Percentiles rank a stretch among this genome's conserved stretches.
phyloP scores from a whole-genome alignment of 2,888 invertebrate species.

The Cecidostiba fungosa region DNA sequence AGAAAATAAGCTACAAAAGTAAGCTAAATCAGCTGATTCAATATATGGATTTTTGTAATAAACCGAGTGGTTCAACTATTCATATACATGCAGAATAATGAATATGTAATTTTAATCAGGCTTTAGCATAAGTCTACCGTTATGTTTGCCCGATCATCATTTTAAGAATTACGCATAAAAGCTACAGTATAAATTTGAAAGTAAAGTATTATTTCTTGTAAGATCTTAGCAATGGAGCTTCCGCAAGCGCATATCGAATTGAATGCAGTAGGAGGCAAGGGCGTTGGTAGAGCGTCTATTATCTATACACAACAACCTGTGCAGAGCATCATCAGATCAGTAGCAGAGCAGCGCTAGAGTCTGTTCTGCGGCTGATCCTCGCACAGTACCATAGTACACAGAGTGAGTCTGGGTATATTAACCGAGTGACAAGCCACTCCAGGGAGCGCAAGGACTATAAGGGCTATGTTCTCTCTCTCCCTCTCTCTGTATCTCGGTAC shows the following conservation, averaged over 20 bases:
- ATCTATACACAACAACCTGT: background rate
- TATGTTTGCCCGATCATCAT: too few relatives aligned
- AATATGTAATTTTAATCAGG: too few relatives aligned
- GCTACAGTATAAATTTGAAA: too few relatives aligned
- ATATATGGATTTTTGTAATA: too few relatives aligned
- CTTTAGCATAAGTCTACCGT: too few relatives aligned
- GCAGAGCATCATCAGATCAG: background rate
- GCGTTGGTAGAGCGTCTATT: background rate
- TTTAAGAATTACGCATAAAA: too few relatives aligned
- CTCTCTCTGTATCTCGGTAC: slow-evolving; percentile 14
- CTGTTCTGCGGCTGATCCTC: slow-evolving; percentile 33
- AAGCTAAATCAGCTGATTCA: too few relatives aligned
- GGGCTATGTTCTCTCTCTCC: background rate
- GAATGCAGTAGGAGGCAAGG: background rate
- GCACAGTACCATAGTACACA: background rate
- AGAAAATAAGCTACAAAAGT: too few relatives aligned
- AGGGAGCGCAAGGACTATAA: slow-evolving; percentile 16
- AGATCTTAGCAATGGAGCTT: slow-evolving; percentile 37
- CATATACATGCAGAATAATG: too few relatives aligned
- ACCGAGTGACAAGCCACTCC: slow-evolving; percentile 47
- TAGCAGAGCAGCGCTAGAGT: background rate
- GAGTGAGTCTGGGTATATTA: slow-evolving; percentile 23
- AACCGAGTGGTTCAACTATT: too few relatives aligned
- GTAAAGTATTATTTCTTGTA: too few relatives aligned
- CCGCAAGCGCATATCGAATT: slow-evolving; percentile 27